Base-by-base conservation (phyloP, 2,888 invertebrate species). In the Rotaria macrura region DNA sequence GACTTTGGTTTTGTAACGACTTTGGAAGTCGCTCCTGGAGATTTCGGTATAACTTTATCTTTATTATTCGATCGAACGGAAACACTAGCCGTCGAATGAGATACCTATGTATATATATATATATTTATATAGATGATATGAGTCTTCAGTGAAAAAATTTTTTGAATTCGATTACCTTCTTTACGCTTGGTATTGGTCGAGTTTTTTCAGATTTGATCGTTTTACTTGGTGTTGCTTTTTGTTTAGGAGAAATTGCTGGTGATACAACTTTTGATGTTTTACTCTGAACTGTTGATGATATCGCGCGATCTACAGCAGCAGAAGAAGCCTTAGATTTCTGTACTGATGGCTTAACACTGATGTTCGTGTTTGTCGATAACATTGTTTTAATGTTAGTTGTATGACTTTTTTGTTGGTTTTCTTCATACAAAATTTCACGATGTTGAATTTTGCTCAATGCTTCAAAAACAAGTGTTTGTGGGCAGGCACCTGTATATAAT, bases 381-480 rank as follows among this genome's bases (percentile, higher is more conserved):
- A 20, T 34, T 65, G 20, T 29, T 65, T 65, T 65, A 17, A 17
- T 65, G 20, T 65, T 29, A 20, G 5, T 65, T 17, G 20, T 29
- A 2, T 4, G 34, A 9, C 6, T 5, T 20, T 17, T 65, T 17
- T 29, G 65, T 34, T 34, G 65, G 7, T 29, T 34, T 65, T 65
- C n/a, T 25, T 25, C 40, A n/a, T 43, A 43, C 43, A 79, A 79
- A 79, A 79, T 34, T 12, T 79, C 79, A 12, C 43, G 17, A 79
- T 79, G 43, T n/a, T n/a, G 23, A 25, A 43, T 43, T 79, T 14
- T 40, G n/a, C 43, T 10, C 25, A 79, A 79, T 43, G 79, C 79
- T 79, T 79, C 79, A 79, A 79, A 79, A 12, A 79, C 79, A 25
- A 79, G 43, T 43, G 79, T 79, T 79, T 79, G 79, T 43, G 79